These are phyloP conservation scores for Hydrotaea diabolus DNA, from an alignment of 2,888 invertebrate genomes.

Conservation along the genomic window DNA sequence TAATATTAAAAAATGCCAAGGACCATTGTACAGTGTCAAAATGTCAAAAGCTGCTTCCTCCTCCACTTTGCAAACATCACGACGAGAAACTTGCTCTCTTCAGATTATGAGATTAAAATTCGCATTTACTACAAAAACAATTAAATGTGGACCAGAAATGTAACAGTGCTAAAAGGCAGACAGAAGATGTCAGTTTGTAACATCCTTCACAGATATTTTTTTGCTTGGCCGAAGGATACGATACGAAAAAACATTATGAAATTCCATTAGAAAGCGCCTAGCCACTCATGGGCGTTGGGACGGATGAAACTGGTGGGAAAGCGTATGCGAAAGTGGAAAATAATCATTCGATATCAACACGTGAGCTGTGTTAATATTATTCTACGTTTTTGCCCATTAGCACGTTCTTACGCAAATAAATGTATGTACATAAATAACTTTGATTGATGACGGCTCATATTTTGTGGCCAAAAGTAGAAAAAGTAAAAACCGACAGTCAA, in stretches of 20 bases:
- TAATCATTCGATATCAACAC: constrained; percentile 20
- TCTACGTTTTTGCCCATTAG: background rate
- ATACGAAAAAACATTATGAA: background rate
- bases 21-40: background rate
- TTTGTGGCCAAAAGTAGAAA: constrained; percentile 10
- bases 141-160: background rate
- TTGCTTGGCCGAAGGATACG: background rate
- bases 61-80: background rate
- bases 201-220: background rate
- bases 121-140: background rate
- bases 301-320: background rate
- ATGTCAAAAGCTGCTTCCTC: background rate
- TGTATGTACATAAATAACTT: constrained; percentile 4
- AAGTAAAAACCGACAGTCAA: background rate
- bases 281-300: background rate
- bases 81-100: background rate
- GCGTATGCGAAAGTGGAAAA: background rate
- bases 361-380: constrained; percentile 7
- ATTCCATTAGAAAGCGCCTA: constrained; percentile 2
- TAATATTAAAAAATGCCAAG: background rate
- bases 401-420: background rate
- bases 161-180: background rate
- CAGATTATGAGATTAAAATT: background rate
- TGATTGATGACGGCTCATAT: constrained; percentile 11
- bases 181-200: background rate